Conservation (phyloP, 1,140 invertebrate species). For the Bombus sylvicola region DNA sequence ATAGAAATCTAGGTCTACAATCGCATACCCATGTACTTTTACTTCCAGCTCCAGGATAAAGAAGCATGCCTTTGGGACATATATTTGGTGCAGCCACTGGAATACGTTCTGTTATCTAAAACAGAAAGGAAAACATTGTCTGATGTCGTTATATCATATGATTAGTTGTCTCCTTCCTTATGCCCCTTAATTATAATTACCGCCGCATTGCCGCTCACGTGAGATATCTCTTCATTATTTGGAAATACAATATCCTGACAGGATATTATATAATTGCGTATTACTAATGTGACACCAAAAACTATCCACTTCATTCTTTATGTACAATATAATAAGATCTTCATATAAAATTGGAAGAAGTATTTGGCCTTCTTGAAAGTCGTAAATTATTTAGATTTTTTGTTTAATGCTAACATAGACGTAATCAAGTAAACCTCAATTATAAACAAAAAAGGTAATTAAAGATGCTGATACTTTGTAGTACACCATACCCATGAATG, state of each 20-base stretch:
- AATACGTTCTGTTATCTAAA: slow-evolving; percentile 66
- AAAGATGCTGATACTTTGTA: not conserved
- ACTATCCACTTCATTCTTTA: slow-evolving; percentile 59
- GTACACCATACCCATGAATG: not conserved
- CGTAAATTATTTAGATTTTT: not conserved
- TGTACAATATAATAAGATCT: not conserved
- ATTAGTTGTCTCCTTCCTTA: not conserved
- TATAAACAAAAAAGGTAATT: not conserved
- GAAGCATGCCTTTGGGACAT: slow-evolving; percentile 85
- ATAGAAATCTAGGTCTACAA: slow-evolving; percentile 85
- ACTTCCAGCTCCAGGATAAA: slow-evolving; percentile 85
- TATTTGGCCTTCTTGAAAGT: not conserved
- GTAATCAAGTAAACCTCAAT: not conserved
- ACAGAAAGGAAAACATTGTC: not conserved
- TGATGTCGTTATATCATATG: too few species aligned
- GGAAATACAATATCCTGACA: slow-evolving; percentile 72
- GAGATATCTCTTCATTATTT: slow-evolving; percentile 52
- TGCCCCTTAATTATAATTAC: slow-evolving; percentile 52
- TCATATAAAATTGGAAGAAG: not conserved
- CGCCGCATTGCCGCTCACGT: slow-evolving; percentile 56
- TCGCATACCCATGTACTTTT: slow-evolving; percentile 87
- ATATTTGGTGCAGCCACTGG: slow-evolving; percentile 83
- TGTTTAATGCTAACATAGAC: not conserved
- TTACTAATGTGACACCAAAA: slow-evolving; percentile 38
- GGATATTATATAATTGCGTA: slow-evolving; percentile 35